Evolutionary conservation across 2,113 vertebrate species (phyloP), one percentile per base, ranked within the genome.

Genomic region (Taurulus bubalis): DNA sequence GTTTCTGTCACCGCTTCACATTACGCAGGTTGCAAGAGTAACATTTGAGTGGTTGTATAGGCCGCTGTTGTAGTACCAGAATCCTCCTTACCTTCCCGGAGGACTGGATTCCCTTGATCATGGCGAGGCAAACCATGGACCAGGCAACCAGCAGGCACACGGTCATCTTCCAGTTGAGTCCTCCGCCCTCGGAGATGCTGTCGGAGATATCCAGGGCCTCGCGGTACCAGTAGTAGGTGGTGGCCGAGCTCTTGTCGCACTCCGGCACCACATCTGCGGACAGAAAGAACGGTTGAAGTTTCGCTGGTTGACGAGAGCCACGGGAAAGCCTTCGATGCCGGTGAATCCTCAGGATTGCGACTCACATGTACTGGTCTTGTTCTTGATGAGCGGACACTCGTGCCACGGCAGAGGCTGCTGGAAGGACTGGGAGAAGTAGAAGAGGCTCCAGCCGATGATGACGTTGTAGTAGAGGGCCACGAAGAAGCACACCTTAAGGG

Each of bases 21-120:
- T 28, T 74, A 80, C 42, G 24, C 10, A 16, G 28, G 18, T 49
- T 55, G 38, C 45, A 58, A 45, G 10, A 10, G 30, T 70, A 59
- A 30, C 38, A 63, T 63, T 58, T 42, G 26, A 67, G 36, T 12
- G 3, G 26, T 30, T 73, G 75, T 53, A 20, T 26, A 16, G 71
- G 74, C 58, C 71, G 53, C 36, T 60, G 69, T 45, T n/a, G n/a
- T n/a, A n/a, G n/a, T n/a, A 6, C 34, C 36, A 6, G 8, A 40
- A 40, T 40, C 42, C 14, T 45, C 47, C 47, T 22, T 87, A 99
- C 98, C 95, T 99, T 99, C 84, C 97, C 98, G 74, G 98, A 99
- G 55, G 98, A 99, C 92, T 99, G 98, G 90, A 99, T 99, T 69
- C 98, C 98, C 94, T 98, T 99, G 90, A 99, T 99, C 98, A 99